Evolutionary conservation across 2,797 vertebrate species (phyloP).

Genomic region (Capromys pilorides): DNA sequence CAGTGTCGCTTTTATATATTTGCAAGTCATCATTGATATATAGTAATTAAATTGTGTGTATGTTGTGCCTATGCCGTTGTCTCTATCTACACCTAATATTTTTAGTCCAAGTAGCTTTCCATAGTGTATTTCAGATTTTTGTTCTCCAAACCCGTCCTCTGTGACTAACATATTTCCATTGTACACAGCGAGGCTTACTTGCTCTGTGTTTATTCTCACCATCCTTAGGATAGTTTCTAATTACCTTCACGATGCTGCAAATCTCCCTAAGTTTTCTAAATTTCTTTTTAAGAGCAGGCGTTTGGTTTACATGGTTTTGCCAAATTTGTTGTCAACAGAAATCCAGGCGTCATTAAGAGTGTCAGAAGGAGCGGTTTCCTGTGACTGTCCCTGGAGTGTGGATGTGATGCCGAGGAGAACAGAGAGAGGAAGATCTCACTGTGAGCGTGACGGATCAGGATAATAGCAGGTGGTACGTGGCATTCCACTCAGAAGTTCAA

Average conservation of each 20-base stretch:
- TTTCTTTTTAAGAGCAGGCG: neutral
- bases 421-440: neutral
- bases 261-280: neutral
- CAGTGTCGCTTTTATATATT: neutral
- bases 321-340: neutral
- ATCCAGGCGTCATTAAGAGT: neutral
- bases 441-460: neutral
- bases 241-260: neutral
- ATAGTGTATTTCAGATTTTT: neutral
- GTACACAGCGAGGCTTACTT: neutral
- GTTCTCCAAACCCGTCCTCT: neutral
- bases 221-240: neutral
- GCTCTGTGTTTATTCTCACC: neutral
- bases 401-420: neutral
- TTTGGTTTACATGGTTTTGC: neutral
- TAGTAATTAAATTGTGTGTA: neutral
- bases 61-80: neutral
- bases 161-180: neutral
- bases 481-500: fast-evolving
- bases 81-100: neutral
- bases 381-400: neutral
- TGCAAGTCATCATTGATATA: neutral
- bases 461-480: neutral
- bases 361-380: neutral
- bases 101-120: conserved; percentile 34